phyloP scores from a whole-genome alignment of 2,888 invertebrate species.

The Stenodera caucasica region DNA sequence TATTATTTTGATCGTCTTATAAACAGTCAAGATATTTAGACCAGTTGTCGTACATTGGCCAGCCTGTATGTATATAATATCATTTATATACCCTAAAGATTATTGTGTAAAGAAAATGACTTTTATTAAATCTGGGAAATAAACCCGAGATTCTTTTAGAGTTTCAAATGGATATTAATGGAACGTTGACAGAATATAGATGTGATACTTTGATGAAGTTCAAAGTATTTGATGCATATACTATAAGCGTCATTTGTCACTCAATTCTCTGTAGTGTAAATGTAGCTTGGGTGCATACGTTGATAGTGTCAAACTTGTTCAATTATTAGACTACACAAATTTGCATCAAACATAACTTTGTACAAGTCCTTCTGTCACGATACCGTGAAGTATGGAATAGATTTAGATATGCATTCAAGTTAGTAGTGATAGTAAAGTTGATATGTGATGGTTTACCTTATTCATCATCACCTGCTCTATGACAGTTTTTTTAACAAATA shows the following conservation, averaged over 20 bases:
- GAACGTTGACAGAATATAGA: neutral
- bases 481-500: no score
- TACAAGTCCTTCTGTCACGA: neutral
- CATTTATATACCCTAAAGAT: neutral
- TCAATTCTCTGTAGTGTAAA: neutral
- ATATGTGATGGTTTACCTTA: no score
- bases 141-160: neutral
- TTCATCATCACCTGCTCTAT: no score
- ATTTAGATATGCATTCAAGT: no score
- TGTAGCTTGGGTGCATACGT: neutral
- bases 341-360: neutral
- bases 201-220: neutral
- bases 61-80: neutral
- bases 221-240: neutral
- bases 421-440: no score
- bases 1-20: no score
- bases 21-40: no score
- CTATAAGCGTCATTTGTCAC: slow-evolving; percentile 8
- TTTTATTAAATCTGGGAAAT: neutral
- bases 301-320: slow-evolving; percentile 12
- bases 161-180: neutral
- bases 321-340: slow-evolving; percentile 5
- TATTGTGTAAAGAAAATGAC: slow-evolving; percentile 1
- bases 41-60: no score
- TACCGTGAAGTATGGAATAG: no score